Evolutionary conservation across 2,888 invertebrate genomes (phyloP), one percentile per base, ranked within the genome.

Genomic region (Dioctria linearis): DNA sequence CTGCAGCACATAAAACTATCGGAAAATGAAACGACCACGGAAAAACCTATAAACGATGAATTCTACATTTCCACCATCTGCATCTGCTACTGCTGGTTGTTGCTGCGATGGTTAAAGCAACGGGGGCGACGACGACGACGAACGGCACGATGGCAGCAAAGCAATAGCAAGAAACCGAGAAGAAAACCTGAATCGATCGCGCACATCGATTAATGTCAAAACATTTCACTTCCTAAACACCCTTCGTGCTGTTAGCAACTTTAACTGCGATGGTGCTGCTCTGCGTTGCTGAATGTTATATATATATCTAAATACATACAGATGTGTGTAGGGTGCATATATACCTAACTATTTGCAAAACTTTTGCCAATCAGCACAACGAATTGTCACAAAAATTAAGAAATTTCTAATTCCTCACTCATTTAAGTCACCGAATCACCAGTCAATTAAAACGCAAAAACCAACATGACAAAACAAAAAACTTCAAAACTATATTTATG

Each of bases 181-280:
- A 76, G 76, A 76, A 76, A 76, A 76, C 76, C 39, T 63, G 76
- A 63, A 76, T 76, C 76, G 76, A 76, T 76, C 76, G 61, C 4
- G 63, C 63, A 76, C 76, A 76, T 76, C 63, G 76, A 76, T 63
- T 76, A 76, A 63, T 63, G 76, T 76, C 76, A 61, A 76, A 76
- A 76, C 63, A 63, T 63, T 76, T 76, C 76, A 76, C 76, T 76
- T 76, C 76, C 76, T 76, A 76, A 76, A 76, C 76, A 76, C 63
- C 76, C 63, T 76, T 63, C 49, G 76, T 25, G 25, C 25, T 25
- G 25, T 2, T 11, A 51, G 51, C 51, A 51, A 51, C 51, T 51
- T 25, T 25, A 25, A 25, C 25, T 25, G 25, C 51, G 51, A 2
- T 11, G 51, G 51, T 11, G 8, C 6, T 11, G 6, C 8, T 9